These are phyloP conservation scores for Tetraneura akinire DNA, from an alignment of 1,140 invertebrate species.

Conservation along the genomic window DNA sequence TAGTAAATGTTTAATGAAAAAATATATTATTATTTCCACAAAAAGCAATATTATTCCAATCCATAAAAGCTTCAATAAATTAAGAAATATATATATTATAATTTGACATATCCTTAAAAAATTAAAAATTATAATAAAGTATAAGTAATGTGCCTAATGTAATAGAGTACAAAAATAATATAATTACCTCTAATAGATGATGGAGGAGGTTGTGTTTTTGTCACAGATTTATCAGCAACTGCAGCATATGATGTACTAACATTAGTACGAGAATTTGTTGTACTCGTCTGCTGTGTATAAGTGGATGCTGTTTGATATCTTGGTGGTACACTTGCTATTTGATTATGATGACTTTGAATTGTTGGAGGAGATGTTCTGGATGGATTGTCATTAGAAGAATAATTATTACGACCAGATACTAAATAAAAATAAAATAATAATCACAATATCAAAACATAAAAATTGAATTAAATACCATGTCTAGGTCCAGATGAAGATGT, in stretches of 20 bases:
- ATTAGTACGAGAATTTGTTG: slow-evolving; percentile 35
- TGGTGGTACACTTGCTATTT: slow-evolving; percentile 16
- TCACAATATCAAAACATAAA: no score
- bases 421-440: background rate
- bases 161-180: background rate
- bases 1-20: background rate
- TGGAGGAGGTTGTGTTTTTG: slow-evolving; percentile 43
- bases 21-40: background rate
- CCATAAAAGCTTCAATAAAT: no score
- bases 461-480: background rate
- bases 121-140: no score
- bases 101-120: no score
- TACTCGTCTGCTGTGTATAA: slow-evolving; percentile 32
- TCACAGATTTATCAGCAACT: slow-evolving; percentile 40
- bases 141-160: no score
- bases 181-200: slow-evolving; percentile 25
- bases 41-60: background rate
- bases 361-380: slow-evolving; percentile 33
- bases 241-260: slow-evolving; percentile 47
- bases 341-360: slow-evolving; percentile 43
- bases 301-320: slow-evolving; percentile 29
- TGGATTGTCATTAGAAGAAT: slow-evolving; percentile 44
- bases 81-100: no score
- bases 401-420: slow-evolving; percentile 37
- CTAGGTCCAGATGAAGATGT: slow-evolving; percentile 42